Base-by-base conservation (phyloP, 2,888 invertebrate species). In the Gasteruption jaculator region DNA sequence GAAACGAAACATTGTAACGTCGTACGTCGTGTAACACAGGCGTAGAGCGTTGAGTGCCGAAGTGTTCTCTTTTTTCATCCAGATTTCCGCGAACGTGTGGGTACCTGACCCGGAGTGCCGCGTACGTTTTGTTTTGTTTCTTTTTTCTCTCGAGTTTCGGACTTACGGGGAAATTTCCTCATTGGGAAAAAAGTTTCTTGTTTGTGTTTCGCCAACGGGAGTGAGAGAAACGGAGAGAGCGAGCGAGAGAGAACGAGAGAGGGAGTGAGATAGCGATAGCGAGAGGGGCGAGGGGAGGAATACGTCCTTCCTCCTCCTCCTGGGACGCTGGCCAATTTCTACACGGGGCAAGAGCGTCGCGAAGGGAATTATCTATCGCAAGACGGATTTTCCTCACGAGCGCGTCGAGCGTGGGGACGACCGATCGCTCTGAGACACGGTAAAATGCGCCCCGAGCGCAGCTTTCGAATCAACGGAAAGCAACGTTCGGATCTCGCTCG, bases 261-360 rank as follows among this genome's bases (percentile, higher is more conserved):
- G 41, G 21, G 7, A 20, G 42, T 15, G 24, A 16, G 41, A 27
- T 5, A 20, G 42, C 15, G 24, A 5, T 15, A 43, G 27, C 38
- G 18, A 44, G 41, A 30, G 33, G 45, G 32, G 35, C 41, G 40
- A 35, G 27, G 38, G 22, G 39, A 48, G 34, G 25, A 48, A 47
- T 50, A n/a, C n/a, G n/a, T 52, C 50, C 49, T 48, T 51, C 48
- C 48, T 51, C 46, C 46, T 48, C 53, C 54, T 51, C 51, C 47
- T 59, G 61, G 61, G 63, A 63, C 63, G 63, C 60, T 59, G 52
- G 59, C 54, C 54, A 56, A 56, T 57, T 61, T 48, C 19, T 16
- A 27, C 11, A 27, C 29, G 7, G 7, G 29, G 31, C 14, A 15
- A 31, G 19, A 12, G 18, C 18, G n/a, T n/a, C n/a, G n/a, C n/a